A percentile compares a stretch with the other conserved stretches of the same genome.
Conservation (phyloP, 2,113 vertebrate species). For the Hippocampus comes region DNA sequence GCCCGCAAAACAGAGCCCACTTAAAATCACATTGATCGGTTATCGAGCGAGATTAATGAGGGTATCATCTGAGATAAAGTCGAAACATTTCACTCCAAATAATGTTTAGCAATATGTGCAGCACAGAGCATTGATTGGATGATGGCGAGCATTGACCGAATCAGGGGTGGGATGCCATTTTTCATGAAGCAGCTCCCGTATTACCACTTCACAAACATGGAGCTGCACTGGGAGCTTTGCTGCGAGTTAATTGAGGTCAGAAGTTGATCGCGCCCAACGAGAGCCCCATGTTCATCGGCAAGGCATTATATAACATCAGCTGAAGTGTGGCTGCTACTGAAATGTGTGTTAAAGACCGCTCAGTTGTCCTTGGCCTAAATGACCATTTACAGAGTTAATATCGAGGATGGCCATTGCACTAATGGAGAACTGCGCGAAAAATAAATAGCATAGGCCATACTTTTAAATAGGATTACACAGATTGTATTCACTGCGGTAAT, state of each 20-base stretch:
- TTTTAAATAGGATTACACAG: slow-evolving; percentile 15
- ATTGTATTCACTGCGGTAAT: slow-evolving; percentile 19
- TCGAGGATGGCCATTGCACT: neutral
- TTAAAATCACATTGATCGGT: slow-evolving; percentile 32
- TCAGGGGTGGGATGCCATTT: slow-evolving; percentile 19
- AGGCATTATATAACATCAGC: slow-evolving; percentile 41
- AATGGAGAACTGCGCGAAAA: slow-evolving; percentile 2
- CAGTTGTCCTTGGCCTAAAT: slow-evolving; percentile 33
- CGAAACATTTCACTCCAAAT: slow-evolving; percentile 27
- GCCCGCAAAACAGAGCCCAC: slow-evolving; percentile 9
- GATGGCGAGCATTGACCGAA: neutral
- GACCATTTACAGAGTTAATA: slow-evolving; percentile 22
- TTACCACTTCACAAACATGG: slow-evolving; percentile 46
- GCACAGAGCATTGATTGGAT: slow-evolving; percentile 26
- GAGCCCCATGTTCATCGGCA: slow-evolving; percentile 38
- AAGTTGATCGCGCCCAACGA: slow-evolving; percentile 48
- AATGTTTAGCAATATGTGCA: slow-evolving; percentile 15
- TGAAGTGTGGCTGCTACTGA: slow-evolving; percentile 34
- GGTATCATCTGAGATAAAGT: slow-evolving; percentile 27
- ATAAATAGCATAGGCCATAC: slow-evolving; percentile 12
- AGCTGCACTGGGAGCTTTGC: slow-evolving; percentile 33
- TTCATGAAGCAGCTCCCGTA: slow-evolving; percentile 27
- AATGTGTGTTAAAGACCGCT: slow-evolving; percentile 39
- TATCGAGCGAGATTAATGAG: slow-evolving; percentile 31
- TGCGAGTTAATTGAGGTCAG: slow-evolving; percentile 60